These are phyloP conservation scores for Pelecanoides urinatrix DNA, from an alignment of 2,113 vertebrate genomes.

Conservation along the genomic window DNA sequence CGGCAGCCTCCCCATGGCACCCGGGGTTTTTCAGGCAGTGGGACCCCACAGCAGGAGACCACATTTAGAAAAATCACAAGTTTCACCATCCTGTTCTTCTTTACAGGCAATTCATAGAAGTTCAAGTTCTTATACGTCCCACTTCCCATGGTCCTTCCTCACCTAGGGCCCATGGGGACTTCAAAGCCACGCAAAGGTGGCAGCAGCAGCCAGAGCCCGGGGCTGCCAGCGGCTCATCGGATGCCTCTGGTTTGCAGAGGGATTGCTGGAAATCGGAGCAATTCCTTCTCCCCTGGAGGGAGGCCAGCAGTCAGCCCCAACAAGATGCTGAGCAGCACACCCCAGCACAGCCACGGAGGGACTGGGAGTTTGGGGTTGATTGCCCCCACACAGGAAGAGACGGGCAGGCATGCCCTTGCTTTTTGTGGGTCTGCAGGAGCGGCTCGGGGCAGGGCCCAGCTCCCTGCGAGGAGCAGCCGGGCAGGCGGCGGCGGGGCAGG, in stretches of 20 bases:
- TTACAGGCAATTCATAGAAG: background rate
- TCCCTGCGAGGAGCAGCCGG: background rate
- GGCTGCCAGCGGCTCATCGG: background rate
- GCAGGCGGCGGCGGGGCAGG: rapidly evolving
- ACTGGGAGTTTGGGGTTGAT: background rate
- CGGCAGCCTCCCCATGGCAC: background rate
- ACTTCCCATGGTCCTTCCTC: background rate
- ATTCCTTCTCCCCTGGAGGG: rapidly evolving
- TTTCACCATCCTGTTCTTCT: background rate
- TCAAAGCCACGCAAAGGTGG: background rate
- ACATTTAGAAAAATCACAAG: background rate
- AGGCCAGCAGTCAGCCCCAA: background rate
- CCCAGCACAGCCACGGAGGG: background rate
- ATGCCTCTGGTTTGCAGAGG: background rate
- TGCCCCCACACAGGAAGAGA: background rate
- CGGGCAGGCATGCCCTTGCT: rapidly evolving
- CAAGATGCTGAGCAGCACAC: rapidly evolving
- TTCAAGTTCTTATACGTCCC: background rate
- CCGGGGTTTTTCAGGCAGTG: background rate
- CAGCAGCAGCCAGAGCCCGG: background rate
- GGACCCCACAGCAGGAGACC: background rate
- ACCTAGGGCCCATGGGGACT: background rate
- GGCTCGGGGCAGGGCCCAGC: background rate
- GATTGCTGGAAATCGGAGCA: background rate
- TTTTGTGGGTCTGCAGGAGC: rapidly evolving